These are phyloP conservation scores for Neoseiulus cucumeris DNA, from an alignment of 1,140 invertebrate species.

Conservation along the genomic window DNA sequence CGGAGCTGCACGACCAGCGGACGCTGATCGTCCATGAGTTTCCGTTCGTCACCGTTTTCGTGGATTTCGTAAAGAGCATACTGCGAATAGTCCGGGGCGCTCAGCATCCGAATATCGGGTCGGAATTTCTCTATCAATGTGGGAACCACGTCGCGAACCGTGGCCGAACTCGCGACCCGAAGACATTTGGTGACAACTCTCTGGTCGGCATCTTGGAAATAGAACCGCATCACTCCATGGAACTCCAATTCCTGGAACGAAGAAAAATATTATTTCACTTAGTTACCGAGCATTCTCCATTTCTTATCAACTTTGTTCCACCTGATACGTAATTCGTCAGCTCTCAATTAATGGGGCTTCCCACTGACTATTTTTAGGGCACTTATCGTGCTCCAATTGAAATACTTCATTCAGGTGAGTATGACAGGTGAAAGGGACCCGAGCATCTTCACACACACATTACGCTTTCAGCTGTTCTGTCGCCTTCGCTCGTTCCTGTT, in stretches of 20 bases:
- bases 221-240: conserved; percentile 94
- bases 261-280: conserved; percentile 14
- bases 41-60: conserved; percentile 80
- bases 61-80: conserved; percentile 96
- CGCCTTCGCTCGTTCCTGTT: too few relatives aligned
- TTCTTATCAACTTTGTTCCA: too few relatives aligned
- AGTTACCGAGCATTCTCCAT: not conserved
- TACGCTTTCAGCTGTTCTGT: too few relatives aligned
- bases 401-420: too few relatives aligned
- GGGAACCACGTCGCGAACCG: conserved; percentile 78
- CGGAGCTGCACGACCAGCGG: conserved; percentile 93
- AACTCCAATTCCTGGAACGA: conserved; percentile 78
- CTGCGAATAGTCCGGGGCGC: conserved; percentile 44
- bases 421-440: too few relatives aligned
- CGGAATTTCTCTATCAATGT: conserved; percentile 97
- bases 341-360: too few relatives aligned
- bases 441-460: too few relatives aligned
- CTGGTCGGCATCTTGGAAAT: conserved; percentile 90
- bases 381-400: too few relatives aligned
- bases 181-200: conserved; percentile 99
- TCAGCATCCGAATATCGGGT: conserved; percentile 96
- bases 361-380: too few relatives aligned
- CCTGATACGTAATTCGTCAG: too few relatives aligned
- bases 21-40: conserved; percentile 68
- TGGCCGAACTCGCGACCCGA: conserved; percentile 82